Base-by-base conservation (phyloP, 2,113 vertebrate species). In the Scytalopus superciliaris region DNA sequence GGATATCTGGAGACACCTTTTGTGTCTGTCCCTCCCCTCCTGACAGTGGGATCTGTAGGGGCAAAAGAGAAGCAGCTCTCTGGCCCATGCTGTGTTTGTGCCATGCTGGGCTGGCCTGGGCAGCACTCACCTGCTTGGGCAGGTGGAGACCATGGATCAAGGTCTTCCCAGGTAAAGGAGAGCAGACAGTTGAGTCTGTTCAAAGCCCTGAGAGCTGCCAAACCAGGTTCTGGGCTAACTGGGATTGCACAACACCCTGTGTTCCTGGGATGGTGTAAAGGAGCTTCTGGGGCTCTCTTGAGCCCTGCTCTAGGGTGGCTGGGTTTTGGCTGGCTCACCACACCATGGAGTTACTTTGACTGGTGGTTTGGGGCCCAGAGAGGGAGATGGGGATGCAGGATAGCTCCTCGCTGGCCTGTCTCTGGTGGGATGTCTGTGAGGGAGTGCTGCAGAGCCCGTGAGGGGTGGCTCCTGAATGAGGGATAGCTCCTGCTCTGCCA, bases 181-280 rank as follows among this genome's bases (percentile, higher is more conserved):
- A 52, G 44, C 0, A 0, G n/a, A 31, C 62, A 33, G 3, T 3
- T 19, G 64, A 45, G 60, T 59, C 39, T 2, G 0, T 3, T 3
- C 10, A 19, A 24, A 27, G 67, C 50, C 44, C 52, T 3, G 37
- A 44, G 72, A 73, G n/a, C 50, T 33, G 87, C 84, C 59, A 52
- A 72, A 52, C 31, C 10, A 21, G 44, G 31, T 27, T 49, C 47
- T 59, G 60, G 49, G 55, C 55, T 67, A 45, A 7, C 24, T 33
- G 31, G 57, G 30, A 30, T 24, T 44, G 49, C 39, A 57, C 18
- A 28, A 14, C 4, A 14, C 5, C 1, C 70, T 4, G 21, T 27
- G 67, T 59, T 50, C 21, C 25, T 31, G 63, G 59, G 47, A 15
- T 47, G 74, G 21, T 40, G 8, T 25, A 15, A 70, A 50, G 21